These are phyloP conservation scores for Tenebrosternarchus preto DNA, from an alignment of 2,113 vertebrate genomes.

Conservation along the genomic window DNA sequence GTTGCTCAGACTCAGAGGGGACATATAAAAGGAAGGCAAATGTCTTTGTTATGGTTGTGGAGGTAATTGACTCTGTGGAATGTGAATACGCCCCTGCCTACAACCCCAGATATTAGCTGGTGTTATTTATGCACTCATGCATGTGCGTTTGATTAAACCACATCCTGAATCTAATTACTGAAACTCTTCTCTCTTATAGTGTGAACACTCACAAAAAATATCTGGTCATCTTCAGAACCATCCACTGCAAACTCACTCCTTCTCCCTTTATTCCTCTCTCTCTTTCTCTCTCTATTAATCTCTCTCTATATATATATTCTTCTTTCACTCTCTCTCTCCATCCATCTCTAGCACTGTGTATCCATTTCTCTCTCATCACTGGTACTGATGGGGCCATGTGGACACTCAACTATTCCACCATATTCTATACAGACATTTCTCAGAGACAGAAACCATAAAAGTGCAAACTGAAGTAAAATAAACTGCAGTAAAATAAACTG, in stretches of 20 bases:
- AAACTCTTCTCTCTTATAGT: background rate
- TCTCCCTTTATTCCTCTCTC: no score
- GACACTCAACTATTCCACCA: background rate
- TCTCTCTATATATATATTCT: no score
- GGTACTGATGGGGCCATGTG: background rate
- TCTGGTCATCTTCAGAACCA: conserved; percentile 4
- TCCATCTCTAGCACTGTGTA: background rate
- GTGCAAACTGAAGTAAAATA: background rate
- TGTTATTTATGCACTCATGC: background rate
- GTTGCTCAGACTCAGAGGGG: background rate
- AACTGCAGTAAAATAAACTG: background rate
- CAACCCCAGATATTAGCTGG: no score
- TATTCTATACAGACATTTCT: background rate
- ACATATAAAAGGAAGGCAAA: conserved; percentile 7
- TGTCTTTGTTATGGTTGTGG: background rate
- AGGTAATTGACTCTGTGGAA: background rate
- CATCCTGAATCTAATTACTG: background rate
- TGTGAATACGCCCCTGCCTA: no score
- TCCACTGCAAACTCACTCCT: background rate
- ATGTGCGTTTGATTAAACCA: background rate
- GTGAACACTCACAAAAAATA: background rate
- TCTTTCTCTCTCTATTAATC: no score
- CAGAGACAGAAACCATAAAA: background rate
- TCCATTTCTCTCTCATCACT: background rate
- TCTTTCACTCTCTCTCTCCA: no score